These are phyloP conservation scores for Erannis defoliaria DNA, from an alignment of 2,888 invertebrate genomes.

Conservation along the genomic window DNA sequence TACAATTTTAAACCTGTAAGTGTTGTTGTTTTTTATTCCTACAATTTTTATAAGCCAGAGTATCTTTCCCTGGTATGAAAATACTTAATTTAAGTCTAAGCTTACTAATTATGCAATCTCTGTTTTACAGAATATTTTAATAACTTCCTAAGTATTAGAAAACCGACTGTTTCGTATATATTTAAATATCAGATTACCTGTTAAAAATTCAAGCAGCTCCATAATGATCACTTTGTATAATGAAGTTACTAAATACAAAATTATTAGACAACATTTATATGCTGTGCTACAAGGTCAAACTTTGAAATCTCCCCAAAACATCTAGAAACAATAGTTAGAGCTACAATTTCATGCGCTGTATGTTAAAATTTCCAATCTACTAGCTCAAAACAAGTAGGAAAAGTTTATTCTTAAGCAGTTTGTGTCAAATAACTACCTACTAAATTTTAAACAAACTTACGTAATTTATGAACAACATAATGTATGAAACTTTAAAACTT, in stretches of 20 bases:
- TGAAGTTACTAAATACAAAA: slow-evolving; percentile 37
- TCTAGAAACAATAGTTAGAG: too few species aligned
- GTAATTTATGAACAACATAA: too few species aligned
- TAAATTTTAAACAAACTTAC: too few species aligned
- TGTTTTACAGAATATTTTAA: slow-evolving; percentile 3
- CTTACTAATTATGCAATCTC: slow-evolving; percentile 6
- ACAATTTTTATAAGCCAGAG: too few species aligned
- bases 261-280: slow-evolving; percentile 48
- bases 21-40: too few species aligned
- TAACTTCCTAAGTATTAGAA: slow-evolving; percentile 6
- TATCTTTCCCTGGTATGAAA: neutral
- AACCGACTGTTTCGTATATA: slow-evolving; percentile 8
- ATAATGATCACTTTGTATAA: slow-evolving; percentile 32
- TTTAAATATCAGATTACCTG: slow-evolving; percentile 35
- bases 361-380: too few species aligned
- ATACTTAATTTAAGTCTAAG: neutral
- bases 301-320: slow-evolving; percentile 3
- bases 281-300: slow-evolving; percentile 3
- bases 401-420: too few species aligned
- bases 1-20: too few species aligned
- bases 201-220: slow-evolving; percentile 29
- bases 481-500: too few species aligned
- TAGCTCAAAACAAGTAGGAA: too few species aligned
- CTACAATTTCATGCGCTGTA: too few species aligned
- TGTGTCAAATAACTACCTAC: too few species aligned